phyloP scores from a whole-genome alignment of 2,888 invertebrate genomes.

The Zootermopsis nevadensis region DNA sequence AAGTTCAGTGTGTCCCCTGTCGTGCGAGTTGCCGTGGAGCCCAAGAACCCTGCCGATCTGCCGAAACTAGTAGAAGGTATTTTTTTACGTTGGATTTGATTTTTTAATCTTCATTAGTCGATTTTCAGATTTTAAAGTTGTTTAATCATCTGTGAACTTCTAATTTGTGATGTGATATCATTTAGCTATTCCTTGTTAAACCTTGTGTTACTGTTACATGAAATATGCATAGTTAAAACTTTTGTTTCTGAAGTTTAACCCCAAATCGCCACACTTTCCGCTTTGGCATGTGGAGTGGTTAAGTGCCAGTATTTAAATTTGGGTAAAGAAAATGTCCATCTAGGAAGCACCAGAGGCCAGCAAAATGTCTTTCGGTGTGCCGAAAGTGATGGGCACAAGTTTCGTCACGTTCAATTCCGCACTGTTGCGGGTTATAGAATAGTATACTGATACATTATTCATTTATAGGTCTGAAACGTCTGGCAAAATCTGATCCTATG shows the following conservation, averaged over 20 bases:
- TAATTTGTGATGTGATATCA: too few species aligned
- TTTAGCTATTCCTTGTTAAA: too few species aligned
- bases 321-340: slow-evolving; percentile 15
- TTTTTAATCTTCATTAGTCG: not conserved
- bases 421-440: too few species aligned
- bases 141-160: not conserved
- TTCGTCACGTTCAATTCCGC: too few species aligned
- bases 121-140: not conserved
- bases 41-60: slow-evolving; percentile 98
- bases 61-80: slow-evolving; percentile 95
- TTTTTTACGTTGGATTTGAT: too few species aligned
- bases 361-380: slow-evolving; percentile 8
- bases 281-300: not conserved
- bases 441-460: too few species aligned
- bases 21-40: slow-evolving; percentile 99
- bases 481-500: slow-evolving; percentile 99
- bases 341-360: slow-evolving; percentile 27
- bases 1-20: slow-evolving; percentile 99
- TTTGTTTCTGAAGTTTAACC: not conserved
- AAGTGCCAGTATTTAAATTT: slow-evolving; percentile 11
- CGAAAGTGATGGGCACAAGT: slow-evolving; percentile 30
- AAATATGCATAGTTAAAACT: too few species aligned
- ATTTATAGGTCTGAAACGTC: slow-evolving; percentile 83
- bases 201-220: too few species aligned
- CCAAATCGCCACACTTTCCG: slow-evolving; percentile 14